phyloP scores from a whole-genome alignment of 2,888 invertebrate species.

The Brachylomia viminalis region DNA sequence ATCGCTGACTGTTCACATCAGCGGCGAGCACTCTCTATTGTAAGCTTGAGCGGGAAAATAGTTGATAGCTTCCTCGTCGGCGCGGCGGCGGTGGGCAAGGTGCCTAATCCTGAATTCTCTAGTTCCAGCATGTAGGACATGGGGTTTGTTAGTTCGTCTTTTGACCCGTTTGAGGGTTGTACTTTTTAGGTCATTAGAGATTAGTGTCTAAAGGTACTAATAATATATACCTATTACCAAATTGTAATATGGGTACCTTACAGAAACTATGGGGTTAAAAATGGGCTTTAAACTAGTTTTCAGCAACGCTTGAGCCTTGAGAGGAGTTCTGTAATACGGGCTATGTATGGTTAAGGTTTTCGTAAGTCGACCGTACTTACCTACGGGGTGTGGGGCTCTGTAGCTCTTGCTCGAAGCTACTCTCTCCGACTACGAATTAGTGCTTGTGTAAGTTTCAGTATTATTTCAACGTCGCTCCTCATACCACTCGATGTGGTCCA shows the following conservation, averaged over 20 bases:
- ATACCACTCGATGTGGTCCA: conserved; percentile 52
- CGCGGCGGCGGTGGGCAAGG: neutral
- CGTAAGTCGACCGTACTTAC: neutral
- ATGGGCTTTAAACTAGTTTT: neutral
- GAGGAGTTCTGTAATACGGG: neutral
- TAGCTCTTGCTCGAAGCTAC: neutral
- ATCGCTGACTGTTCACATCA: neutral
- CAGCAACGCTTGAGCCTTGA: neutral
- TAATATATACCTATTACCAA: no score
- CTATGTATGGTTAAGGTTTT: neutral
- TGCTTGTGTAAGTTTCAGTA: conserved; percentile 51
- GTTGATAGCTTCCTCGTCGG: neutral
- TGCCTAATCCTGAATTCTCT: neutral
- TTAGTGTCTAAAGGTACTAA: no score
- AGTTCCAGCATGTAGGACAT: neutral
- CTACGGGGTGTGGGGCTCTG: neutral
- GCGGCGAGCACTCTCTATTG: neutral
- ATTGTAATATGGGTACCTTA: neutral
- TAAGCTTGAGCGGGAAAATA: neutral
- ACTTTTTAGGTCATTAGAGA: neutral
- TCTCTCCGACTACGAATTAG: neutral
- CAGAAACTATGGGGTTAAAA: neutral
- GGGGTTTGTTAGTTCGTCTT: neutral
- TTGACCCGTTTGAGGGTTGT: neutral
- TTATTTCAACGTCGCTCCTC: conserved; percentile 50